phyloP scores from a whole-genome alignment of 2,888 invertebrate species.

The Brenthis daphne region DNA sequence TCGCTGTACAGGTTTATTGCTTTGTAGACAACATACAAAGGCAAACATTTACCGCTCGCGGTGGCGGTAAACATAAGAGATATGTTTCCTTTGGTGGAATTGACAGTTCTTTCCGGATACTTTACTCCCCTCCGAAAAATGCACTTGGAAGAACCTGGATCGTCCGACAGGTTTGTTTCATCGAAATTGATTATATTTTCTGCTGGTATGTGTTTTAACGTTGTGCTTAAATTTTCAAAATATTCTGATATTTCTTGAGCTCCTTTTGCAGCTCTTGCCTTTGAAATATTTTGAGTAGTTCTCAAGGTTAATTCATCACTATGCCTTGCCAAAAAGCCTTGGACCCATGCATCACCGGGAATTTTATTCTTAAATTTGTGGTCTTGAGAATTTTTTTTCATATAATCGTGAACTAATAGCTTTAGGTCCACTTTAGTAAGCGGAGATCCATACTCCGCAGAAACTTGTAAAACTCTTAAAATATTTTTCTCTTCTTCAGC shows the following conservation, averaged over 20 bases:
- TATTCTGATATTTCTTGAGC: conserved; percentile 37
- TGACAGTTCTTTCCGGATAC: conserved; percentile 23
- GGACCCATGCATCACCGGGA: conserved; percentile 36
- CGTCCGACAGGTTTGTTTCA: conserved; percentile 19
- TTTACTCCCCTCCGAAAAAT: conserved; percentile 15
- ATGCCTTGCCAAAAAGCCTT: conserved; percentile 31
- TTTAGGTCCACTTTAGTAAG: conserved; percentile 40
- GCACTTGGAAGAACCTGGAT: conserved; percentile 9
- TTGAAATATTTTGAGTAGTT: conserved; percentile 42
- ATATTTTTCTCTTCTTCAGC: conserved; percentile 19
- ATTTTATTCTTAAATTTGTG: conserved; percentile 32
- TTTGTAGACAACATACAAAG: conserved; percentile 40
- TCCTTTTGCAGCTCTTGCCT: conserved; percentile 40
- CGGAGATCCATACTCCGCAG: conserved; percentile 35
- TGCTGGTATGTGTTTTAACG: conserved; percentile 20
- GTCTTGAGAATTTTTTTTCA: conserved; percentile 38
- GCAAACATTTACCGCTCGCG: conserved; percentile 33
- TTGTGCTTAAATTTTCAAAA: conserved; percentile 37
- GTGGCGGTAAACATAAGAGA: conserved; percentile 41
- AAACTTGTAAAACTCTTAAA: conserved; percentile 26
- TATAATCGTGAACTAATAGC: conserved; percentile 39
- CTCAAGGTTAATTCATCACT: conserved; percentile 35
- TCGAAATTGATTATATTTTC: conserved; percentile 18
- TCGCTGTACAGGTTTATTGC: conserved; percentile 26
- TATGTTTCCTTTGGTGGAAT: conserved; percentile 39